Percentiles rank a stretch among this genome's conserved stretches.
These are phyloP conservation scores for Cynopterus sphinx DNA, from an alignment of 2,797 vertebrate genomes.

Conservation along the genomic window DNA sequence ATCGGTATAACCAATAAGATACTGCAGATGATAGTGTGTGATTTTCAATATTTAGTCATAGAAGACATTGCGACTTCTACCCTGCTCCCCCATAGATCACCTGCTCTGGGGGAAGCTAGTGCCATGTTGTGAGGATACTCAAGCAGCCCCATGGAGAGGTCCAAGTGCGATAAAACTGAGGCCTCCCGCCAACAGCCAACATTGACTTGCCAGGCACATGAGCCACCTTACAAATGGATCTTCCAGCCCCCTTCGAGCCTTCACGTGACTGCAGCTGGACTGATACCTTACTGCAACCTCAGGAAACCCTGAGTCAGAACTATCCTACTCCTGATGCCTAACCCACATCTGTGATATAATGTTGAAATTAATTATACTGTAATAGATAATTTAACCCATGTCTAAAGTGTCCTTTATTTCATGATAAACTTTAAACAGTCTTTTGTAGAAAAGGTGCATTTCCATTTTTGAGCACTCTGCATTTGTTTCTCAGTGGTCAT, in stretches of 20 bases:
- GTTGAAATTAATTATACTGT: background rate
- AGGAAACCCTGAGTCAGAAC: slow-evolving; percentile 5
- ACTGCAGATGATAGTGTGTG: background rate
- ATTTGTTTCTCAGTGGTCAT: slow-evolving; percentile 41
- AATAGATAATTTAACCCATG: background rate
- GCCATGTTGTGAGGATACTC: background rate
- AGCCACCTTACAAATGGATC: background rate
- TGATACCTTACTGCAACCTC: background rate
- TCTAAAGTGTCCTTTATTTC: background rate
- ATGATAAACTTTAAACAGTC: background rate
- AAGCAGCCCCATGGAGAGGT: background rate
- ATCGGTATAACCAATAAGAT: background rate
- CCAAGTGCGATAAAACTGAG: background rate
- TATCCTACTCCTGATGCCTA: background rate
- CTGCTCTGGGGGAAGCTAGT: background rate
- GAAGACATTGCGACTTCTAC: background rate
- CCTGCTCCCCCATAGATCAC: background rate
- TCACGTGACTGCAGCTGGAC: background rate
- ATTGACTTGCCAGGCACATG: background rate
- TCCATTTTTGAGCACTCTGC: background rate
- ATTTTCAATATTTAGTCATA: slow-evolving; percentile 3
- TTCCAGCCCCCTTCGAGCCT: background rate
- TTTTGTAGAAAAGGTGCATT: background rate
- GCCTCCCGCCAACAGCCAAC: background rate
- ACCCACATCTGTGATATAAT: background rate